Evolutionary conservation across 2,888 invertebrate species (phyloP), one percentile per base, ranked within the genome.

Genomic region (Strigamia maritima): DNA sequence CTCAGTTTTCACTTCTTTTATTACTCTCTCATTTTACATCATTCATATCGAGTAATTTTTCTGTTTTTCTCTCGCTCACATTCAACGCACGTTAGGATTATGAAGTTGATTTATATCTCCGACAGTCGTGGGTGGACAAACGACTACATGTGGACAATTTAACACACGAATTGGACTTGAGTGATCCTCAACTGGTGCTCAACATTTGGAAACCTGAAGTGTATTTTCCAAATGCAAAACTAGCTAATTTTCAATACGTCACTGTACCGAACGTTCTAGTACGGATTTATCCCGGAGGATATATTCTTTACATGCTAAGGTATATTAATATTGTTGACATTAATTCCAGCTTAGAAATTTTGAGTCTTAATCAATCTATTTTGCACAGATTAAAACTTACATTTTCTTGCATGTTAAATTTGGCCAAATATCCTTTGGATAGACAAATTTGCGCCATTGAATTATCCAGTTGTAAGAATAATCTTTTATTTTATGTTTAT

Each of bases 261-360:
- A 83, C 83, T 3, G 82, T 83, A 12, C 83, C 83, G 26, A 83
- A 83, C 78, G 83, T 83, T 1, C 78, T 83, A 12, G 82, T 83
- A 10, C 79, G 83, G 31, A 82, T 83, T n/a, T 80, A 82, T 24
- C 82, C 83, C 1, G 78, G 80, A 22, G 83, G 83, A 31, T 77
- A 81, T 44, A 81, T 83, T 16, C 81, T 83, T 16, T 83, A 83
- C 79, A 83, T 83, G 82, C 80, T 83, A 6, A 83, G 83, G 83
- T 83, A 82, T 19, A 54, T 19, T 19, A 54, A 54, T 7, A 19
- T 19, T n/a, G 8, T 8, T 19, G 22, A 8, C 54, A 54, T n/a
- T 19, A 19, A 19, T 54, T 54, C 10, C 35, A 35, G 35, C 10
- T 35, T 6, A 24, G 8, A 6, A 24, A 49, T 49, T 7, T 65